Percentiles rank a stretch among this genome's conserved stretches.
These are phyloP conservation scores for Brachylomia viminalis DNA, from an alignment of 2,888 invertebrate species.

Conservation along the genomic window DNA sequence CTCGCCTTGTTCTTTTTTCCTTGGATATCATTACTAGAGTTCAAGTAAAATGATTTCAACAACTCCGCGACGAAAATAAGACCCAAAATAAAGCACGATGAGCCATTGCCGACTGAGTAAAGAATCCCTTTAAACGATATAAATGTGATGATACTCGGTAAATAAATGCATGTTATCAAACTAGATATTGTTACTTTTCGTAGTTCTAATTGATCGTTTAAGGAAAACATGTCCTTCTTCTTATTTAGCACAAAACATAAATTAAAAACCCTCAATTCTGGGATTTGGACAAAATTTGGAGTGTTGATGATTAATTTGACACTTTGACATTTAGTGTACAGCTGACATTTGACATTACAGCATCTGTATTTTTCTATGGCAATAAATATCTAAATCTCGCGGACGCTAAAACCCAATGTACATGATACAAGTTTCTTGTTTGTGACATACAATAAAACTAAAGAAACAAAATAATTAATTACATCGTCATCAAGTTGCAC, in stretches of 20 bases:
- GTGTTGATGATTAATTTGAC: constrained; percentile 6
- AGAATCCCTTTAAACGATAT: constrained; percentile 90
- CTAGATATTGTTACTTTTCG: constrained; percentile 87
- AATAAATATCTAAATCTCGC: neutral
- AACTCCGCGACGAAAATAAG: constrained; percentile 89
- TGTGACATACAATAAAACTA: neutral
- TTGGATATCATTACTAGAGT: constrained; percentile 78
- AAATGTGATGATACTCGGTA: constrained; percentile 90
- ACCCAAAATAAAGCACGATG: constrained; percentile 84
- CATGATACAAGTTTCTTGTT: neutral
- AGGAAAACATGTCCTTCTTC: constrained; percentile 79
- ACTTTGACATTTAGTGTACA: constrained; percentile 11
- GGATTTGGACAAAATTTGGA: neutral
- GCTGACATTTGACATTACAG: neutral
- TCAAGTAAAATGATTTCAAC: constrained; percentile 88
- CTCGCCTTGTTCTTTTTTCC: constrained; percentile 82
- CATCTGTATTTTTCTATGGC: neutral
- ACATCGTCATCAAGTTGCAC: neutral
- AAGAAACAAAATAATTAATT: neutral
- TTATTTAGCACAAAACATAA: constrained; percentile 4
- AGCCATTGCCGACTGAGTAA: constrained; percentile 91
- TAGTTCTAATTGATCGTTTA: constrained; percentile 83
- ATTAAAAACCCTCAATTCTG: constrained; percentile 2
- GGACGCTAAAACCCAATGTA: neutral
- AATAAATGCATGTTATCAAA: constrained; percentile 91